Evolutionary conservation across 92 coral and sea anemone species (phyloP).

Genomic region (Nematostella vectensis): DNA sequence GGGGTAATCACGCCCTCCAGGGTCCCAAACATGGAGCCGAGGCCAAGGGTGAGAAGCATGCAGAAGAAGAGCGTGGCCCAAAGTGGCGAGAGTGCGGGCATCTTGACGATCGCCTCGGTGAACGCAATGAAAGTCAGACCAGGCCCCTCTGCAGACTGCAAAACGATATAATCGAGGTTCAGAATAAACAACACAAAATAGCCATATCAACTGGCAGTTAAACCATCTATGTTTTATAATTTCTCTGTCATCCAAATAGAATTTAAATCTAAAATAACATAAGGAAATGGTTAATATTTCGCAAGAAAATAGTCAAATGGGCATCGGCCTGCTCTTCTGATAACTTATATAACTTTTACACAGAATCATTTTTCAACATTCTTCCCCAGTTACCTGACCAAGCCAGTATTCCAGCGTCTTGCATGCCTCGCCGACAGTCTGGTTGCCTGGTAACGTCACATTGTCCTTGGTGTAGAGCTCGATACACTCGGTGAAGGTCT

Average conservation of each 20-base stretch:
- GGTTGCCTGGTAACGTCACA: slow-evolving; percentile 12
- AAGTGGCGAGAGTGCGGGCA: slow-evolving; percentile 86
- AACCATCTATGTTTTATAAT: no score
- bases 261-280: no score
- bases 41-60: slow-evolving; percentile 90
- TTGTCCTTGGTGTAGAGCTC: slow-evolving; percentile 1
- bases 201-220: no score
- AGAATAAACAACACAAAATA: no score
- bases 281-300: no score
- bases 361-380: no score
- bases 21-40: slow-evolving; percentile 96
- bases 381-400: no score
- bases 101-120: slow-evolving; percentile 83
- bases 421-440: slow-evolving; percentile 30
- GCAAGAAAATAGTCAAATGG: no score
- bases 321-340: no score
- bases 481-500: slow-evolving; percentile 30
- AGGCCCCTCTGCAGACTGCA: slow-evolving; percentile 84
- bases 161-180: no score
- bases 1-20: slow-evolving; percentile 87
- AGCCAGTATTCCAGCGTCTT: slow-evolving; percentile 47
- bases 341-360: no score
- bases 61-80: slow-evolving; percentile 93
- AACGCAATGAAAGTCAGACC: slow-evolving; percentile 95
- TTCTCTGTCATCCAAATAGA: no score